Conservation (phyloP, 2,888 invertebrate species). For the Tipula unca region DNA sequence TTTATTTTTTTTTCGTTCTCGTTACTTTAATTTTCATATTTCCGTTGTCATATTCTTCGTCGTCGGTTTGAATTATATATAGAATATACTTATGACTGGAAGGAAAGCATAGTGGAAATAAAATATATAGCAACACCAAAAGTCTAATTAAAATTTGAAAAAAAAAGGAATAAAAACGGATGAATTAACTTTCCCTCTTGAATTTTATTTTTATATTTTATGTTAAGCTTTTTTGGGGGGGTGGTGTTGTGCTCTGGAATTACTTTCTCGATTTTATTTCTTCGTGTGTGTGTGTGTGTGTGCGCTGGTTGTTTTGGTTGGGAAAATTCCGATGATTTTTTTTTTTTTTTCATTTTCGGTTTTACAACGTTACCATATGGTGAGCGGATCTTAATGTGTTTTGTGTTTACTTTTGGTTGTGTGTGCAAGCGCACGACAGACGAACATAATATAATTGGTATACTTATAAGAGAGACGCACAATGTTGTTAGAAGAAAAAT, state of each 20-base stretch:
- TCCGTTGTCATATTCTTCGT: not conserved
- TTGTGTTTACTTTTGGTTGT: not conserved
- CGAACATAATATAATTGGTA: not conserved
- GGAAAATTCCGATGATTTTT: not conserved
- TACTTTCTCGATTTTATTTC: not conserved
- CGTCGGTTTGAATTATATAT: not conserved
- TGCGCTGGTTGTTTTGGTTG: not conserved
- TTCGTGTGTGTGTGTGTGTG: too few species aligned
- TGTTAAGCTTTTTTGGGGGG: not conserved
- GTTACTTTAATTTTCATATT: constrained; percentile 14
- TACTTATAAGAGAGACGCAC: not conserved
- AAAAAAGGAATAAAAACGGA: constrained; percentile 2
- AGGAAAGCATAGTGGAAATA: not conserved
- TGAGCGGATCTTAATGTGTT: not conserved
- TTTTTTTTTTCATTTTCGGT: too few species aligned
- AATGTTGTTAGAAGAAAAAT: not conserved
- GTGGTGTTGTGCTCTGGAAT: not conserved
- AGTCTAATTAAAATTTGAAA: constrained; percentile 2
- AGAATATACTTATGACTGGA: not conserved
- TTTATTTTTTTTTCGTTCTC: not conserved
- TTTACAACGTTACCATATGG: not conserved
- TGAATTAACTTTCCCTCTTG: constrained; percentile 14
- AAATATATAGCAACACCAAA: not conserved
- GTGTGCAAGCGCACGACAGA: not conserved
- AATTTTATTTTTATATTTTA: not conserved